These are phyloP conservation scores for Drosophila setifemur DNA, from an alignment of 1,140 invertebrate genomes.

Conservation along the genomic window DNA sequence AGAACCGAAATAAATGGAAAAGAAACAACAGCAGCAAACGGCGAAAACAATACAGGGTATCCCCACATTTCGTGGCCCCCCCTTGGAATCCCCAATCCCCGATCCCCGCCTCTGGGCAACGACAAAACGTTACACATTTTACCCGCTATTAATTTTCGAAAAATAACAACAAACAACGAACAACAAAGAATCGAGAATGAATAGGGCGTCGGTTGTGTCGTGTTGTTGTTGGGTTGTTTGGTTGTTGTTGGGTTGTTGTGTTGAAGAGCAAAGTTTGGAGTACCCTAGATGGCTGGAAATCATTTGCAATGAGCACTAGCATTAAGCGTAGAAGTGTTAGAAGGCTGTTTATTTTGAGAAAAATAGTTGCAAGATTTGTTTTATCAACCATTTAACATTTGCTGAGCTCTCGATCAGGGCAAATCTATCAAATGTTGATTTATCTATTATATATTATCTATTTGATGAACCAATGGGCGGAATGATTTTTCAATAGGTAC, in stretches of 20 bases:
- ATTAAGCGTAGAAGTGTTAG: too few relatives aligned
- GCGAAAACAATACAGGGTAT: conserved; percentile 22
- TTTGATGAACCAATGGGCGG: too few relatives aligned
- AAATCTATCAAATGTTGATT: too few relatives aligned
- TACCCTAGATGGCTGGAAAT: not conserved
- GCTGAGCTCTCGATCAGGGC: too few relatives aligned
- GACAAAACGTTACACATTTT: conserved; percentile 71
- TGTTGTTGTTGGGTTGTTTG: too few relatives aligned
- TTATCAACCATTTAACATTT: too few relatives aligned
- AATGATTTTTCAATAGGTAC: too few relatives aligned
- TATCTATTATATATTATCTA: too few relatives aligned
- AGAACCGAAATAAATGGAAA: not conserved
- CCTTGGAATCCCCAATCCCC: not conserved
- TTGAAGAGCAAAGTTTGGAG: conserved; percentile 30
- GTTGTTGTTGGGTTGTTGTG: not conserved
- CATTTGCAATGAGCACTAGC: not conserved
- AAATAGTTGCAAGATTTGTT: too few relatives aligned
- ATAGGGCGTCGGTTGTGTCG: not conserved
- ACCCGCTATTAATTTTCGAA: conserved; percentile 69
- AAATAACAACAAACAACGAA: conserved; percentile 51
- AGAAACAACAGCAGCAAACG: conserved; percentile 2
- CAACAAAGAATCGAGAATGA: not conserved
- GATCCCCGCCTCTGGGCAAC: conserved; percentile 44
- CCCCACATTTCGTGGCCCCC: not conserved
- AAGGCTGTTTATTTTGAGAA: too few relatives aligned